phyloP scores from a whole-genome alignment of 2,888 invertebrate species.

The Oligia latruncula region DNA sequence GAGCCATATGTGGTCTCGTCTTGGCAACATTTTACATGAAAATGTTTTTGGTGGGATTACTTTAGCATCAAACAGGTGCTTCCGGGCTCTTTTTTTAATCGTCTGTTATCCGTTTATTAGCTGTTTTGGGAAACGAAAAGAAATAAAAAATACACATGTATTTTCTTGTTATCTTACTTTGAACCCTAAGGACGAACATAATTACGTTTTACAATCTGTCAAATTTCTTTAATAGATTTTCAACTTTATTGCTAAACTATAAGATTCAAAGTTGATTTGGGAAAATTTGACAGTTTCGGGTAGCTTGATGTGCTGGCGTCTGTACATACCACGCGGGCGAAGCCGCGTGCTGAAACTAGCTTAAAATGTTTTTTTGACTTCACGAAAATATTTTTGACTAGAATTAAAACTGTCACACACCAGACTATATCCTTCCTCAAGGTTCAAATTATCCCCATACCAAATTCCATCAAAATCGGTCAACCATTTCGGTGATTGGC shows the following conservation, averaged over 20 bases:
- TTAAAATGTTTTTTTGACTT: neutral
- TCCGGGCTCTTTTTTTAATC: conserved; percentile 20
- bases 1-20: too few species aligned
- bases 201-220: too few species aligned
- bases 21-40: too few species aligned
- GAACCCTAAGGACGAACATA: neutral
- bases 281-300: too few species aligned
- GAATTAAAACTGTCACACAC: neutral
- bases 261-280: too few species aligned
- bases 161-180: neutral
- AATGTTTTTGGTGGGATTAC: too few species aligned
- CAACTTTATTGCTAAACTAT: too few species aligned
- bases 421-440: neutral
- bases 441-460: neutral
- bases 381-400: neutral
- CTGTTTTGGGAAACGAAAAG: neutral
- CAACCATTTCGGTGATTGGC: neutral
- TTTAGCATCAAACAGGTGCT: neutral
- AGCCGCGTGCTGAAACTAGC: neutral
- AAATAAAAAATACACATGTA: neutral
- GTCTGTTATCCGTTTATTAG: neutral
- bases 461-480: neutral
- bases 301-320: too few species aligned
- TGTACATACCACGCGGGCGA: neutral
- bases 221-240: too few species aligned